A percentile compares a stretch with the other conserved stretches of the same genome.
phyloP scores from a whole-genome alignment of 2,113 vertebrate species.

The Vulpes lagopus region DNA sequence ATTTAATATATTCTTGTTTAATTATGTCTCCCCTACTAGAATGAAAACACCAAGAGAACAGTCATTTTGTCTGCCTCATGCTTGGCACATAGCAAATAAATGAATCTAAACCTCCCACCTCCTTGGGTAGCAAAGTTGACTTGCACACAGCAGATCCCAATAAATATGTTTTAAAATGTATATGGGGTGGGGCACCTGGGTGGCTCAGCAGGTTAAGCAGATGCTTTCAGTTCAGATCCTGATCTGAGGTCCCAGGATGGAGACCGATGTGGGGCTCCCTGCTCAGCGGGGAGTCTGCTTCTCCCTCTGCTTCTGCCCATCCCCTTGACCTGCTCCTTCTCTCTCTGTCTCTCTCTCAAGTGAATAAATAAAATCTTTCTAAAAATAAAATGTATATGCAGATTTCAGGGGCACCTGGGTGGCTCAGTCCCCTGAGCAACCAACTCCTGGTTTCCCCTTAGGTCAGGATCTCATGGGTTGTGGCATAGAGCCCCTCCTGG shows the following conservation, averaged over 20 bases:
- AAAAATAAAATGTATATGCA: too few relatives aligned
- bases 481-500: neutral
- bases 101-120: neutral
- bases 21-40: neutral
- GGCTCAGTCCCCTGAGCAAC: neutral
- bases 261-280: too few relatives aligned
- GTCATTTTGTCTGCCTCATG: neutral
- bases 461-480: neutral
- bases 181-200: neutral
- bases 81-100: conserved; percentile 4
- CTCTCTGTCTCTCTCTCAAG: too few relatives aligned
- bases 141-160: neutral
- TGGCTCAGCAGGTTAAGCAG: too few relatives aligned
- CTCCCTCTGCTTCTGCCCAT: too few relatives aligned
- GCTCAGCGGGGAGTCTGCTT: too few relatives aligned
- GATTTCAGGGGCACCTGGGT: neutral
- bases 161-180: neutral
- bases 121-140: neutral
- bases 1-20: neutral
- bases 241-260: too few relatives aligned
- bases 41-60: neutral
- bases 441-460: neutral
- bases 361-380: too few relatives aligned
- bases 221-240: too few relatives aligned
- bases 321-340: too few relatives aligned